These are phyloP conservation scores for Mobula birostris DNA, from an alignment of 2,113 vertebrate species.

Conservation along the genomic window DNA sequence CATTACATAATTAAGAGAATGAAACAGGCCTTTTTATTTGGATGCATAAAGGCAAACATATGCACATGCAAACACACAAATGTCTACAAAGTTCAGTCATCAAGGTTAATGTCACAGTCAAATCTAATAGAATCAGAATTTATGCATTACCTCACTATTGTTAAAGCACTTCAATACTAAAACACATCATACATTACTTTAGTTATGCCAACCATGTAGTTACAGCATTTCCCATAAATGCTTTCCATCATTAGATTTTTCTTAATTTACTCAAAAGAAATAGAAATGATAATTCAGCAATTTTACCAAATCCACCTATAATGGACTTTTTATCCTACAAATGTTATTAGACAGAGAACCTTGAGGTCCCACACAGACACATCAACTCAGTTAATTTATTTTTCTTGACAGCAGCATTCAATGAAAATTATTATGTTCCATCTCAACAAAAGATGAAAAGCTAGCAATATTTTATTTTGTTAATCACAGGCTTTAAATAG, in stretches of 20 bases:
- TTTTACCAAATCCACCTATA: too few relatives aligned
- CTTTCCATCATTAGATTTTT: background rate
- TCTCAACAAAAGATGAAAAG: background rate
- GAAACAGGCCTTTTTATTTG: background rate
- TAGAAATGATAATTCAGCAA: background rate
- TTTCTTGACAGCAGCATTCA: background rate
- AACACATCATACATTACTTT: background rate
- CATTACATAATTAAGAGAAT: background rate
- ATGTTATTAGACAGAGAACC: background rate
- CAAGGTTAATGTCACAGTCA: background rate
- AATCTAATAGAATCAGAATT: background rate
- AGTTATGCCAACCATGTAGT: background rate
- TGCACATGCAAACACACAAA: background rate
- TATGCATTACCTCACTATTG: background rate
- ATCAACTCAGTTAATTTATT: background rate
- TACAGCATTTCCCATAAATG: background rate
- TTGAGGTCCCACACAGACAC: too few relatives aligned
- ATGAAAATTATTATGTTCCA: background rate
- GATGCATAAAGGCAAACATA: background rate
- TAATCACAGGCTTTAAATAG: background rate
- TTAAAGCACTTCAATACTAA: background rate
- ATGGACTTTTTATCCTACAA: background rate
- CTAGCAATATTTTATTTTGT: background rate
- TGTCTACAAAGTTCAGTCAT: background rate
- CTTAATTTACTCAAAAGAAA: too few relatives aligned